Conservation (phyloP, 2,888 invertebrate genomes). For the Lepetodrilus schrolli region DNA sequence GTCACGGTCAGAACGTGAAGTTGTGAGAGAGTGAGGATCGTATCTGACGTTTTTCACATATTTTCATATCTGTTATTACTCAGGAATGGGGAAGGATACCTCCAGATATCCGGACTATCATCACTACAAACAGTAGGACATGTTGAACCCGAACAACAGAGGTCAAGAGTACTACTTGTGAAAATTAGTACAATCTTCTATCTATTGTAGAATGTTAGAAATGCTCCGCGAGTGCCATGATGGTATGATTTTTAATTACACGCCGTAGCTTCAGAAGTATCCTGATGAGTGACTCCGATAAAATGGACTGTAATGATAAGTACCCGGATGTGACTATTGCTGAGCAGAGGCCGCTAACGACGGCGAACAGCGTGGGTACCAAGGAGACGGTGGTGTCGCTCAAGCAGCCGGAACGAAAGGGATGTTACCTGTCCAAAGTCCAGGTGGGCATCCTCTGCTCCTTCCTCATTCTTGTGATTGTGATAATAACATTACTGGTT, state of each 20-base stretch:
- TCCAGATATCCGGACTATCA: too few species aligned
- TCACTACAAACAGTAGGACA: not conserved
- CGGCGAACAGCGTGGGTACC: constrained; percentile 27
- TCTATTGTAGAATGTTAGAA: too few species aligned
- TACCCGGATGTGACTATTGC: constrained; percentile 46
- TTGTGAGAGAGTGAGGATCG: too few species aligned
- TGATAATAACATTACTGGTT: constrained; percentile 49
- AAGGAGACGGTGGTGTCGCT: constrained; percentile 51
- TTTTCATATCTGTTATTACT: too few species aligned
- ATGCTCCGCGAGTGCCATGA: too few species aligned
- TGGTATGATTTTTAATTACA: too few species aligned
- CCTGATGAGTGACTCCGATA: not conserved
- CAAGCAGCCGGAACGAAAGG: constrained; percentile 35
- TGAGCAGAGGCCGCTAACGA: constrained; percentile 34
- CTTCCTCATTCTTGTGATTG: constrained; percentile 44
- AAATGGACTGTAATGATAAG: constrained; percentile 32
- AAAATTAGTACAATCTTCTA: too few species aligned
- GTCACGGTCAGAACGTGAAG: too few species aligned
- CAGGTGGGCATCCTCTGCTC: constrained; percentile 47
- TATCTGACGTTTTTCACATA: too few species aligned
- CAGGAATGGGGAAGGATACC: too few species aligned
- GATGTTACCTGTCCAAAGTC: constrained; percentile 51
- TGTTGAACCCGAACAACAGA: not conserved
- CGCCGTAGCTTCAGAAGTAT: too few species aligned
- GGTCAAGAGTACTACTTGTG: too few species aligned